These are phyloP conservation scores for Eleutherodactylus coqui DNA, from an alignment of 2,797 vertebrate genomes.

Conservation along the genomic window DNA sequence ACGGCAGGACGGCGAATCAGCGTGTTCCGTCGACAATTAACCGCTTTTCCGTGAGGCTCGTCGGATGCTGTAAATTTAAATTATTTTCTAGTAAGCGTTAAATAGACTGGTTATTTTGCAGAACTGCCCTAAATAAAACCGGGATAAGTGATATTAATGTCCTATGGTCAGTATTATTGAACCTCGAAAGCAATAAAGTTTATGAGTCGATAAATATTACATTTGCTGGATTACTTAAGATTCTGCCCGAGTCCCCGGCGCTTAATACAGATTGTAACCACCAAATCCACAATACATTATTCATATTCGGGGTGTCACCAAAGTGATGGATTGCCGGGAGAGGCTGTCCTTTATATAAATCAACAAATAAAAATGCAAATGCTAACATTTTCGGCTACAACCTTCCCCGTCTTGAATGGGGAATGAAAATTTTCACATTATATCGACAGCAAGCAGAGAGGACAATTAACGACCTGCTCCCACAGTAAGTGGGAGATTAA, in stretches of 20 bases:
- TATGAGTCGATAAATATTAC: constrained; percentile 85
- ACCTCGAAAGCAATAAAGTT: constrained; percentile 86
- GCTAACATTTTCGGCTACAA: constrained; percentile 94
- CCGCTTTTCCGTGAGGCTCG: not conserved
- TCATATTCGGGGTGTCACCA: constrained; percentile 95
- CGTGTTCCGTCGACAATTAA: constrained; percentile 7
- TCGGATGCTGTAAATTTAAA: constrained; percentile 70
- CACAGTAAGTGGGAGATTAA: constrained; percentile 85
- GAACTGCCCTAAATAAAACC: constrained; percentile 76
- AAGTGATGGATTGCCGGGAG: constrained; percentile 98
- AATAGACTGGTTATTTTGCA: constrained; percentile 76
- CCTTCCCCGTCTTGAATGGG: constrained; percentile 78
- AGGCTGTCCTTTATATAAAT: constrained; percentile 99
- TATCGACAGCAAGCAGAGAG: constrained; percentile 85
- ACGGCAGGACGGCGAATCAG: not conserved
- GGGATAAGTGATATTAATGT: constrained; percentile 87
- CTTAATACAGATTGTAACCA: constrained; percentile 96
- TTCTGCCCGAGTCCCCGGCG: constrained; percentile 82
- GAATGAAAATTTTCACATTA: constrained; percentile 81
- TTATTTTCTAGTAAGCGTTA: constrained; percentile 75
- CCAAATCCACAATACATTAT: constrained; percentile 98
- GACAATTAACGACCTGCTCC: constrained; percentile 81
- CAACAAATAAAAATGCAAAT: constrained; percentile 99
- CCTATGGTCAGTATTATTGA: constrained; percentile 85
- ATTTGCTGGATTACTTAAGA: constrained; percentile 84